Base-by-base conservation (phyloP, 37 sponge, comb jelly and placozoan species). In the Hormiphora californensis region DNA sequence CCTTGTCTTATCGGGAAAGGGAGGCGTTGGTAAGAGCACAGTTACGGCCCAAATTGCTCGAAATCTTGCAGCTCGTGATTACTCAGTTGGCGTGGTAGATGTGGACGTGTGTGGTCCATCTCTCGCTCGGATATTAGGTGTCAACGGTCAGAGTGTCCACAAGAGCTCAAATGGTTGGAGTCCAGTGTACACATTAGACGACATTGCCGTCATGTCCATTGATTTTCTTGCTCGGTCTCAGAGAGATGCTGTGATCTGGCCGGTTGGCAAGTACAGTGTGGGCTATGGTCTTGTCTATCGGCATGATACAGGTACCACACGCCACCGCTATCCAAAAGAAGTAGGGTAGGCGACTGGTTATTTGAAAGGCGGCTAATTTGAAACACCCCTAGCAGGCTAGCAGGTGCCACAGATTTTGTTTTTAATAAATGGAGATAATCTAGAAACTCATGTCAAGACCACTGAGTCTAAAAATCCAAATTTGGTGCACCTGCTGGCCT, bases 21-120 rank as follows among this genome's bases (percentile, higher is more conserved):
- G 99, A 54, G 99, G 99, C 25, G 99, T 98, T 28, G 99, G 99
- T 0, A 98, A 98, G 91, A 98, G 96, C 61, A 98, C 96, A 3
- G 90, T 98, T 22, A 68, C 96, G 32, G 92, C 96, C 32, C 94
- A 95, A 22, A 78, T 98, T 25, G 96, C 99, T 0, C 85, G 88
- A 40, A 89, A 86, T 7, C 69, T 97, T 0, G 92, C 98, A 39
- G 25, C 55, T 39, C 87, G 92, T 85, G 90, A 94, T 53, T 88
- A 32, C 38, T 69, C 94, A 91, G 93, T 98, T 28, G 99, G 90
- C 55, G 88, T 98, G 9, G 63, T 98, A 85, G 99, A 98, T 86
- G 91, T 98, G 85, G 99, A 98, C 67, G 89, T 98, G 8, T 98
- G 99, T 91, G 99, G 99, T 23, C 99, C 99, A 5, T 92, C 92